These are phyloP conservation scores for Nothoprocta pentlandii DNA, from an alignment of 2,113 vertebrate genomes.

Conservation along the genomic window DNA sequence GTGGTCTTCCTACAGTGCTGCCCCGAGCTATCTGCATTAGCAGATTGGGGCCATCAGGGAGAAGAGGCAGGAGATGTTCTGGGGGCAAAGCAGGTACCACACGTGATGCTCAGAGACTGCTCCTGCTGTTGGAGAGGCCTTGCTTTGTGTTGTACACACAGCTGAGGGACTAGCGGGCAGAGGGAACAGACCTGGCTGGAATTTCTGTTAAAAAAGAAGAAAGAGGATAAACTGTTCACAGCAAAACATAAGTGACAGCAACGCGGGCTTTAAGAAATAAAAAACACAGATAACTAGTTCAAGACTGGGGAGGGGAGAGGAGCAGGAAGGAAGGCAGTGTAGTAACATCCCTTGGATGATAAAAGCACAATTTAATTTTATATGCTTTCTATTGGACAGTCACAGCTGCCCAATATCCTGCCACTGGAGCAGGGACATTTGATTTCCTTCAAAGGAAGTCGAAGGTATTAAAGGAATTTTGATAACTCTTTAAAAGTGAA, in stretches of 20 bases:
- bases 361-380: not conserved
- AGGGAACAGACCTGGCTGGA: not conserved
- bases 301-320: not conserved
- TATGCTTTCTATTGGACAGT: not conserved
- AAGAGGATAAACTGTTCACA: not conserved
- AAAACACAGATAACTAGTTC: not conserved
- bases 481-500: not conserved
- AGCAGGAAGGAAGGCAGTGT: not conserved
- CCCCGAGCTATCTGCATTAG: not conserved
- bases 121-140: not conserved
- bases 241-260: not conserved
- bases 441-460: not conserved
- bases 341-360: not conserved
- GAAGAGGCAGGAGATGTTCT: not conserved
- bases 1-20: not conserved
- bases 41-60: not conserved
- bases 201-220: not conserved
- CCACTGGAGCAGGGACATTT: not conserved
- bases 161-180: not conserved
- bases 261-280: not conserved
- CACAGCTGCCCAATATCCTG: not conserved
- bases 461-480: not conserved
- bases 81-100: not conserved
- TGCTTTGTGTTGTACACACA: not conserved
- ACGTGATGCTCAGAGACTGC: not conserved